Conservation (phyloP, 1,140 invertebrate species). For the Leptonema lineaticorne region DNA sequence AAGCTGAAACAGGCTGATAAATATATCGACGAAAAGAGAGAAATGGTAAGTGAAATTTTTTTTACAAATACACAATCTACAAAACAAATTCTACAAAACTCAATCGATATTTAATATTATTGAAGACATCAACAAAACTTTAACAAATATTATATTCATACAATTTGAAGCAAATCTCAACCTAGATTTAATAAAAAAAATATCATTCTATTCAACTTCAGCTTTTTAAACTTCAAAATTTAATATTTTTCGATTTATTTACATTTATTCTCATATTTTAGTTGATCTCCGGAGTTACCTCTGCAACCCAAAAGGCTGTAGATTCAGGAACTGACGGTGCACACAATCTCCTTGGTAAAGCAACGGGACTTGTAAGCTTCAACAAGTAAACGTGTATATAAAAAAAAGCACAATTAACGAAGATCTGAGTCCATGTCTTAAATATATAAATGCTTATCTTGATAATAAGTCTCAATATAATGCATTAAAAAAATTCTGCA, state of each 20-base stretch:
- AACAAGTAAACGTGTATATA: conserved; percentile 24
- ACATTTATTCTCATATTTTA: conserved; percentile 40
- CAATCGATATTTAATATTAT: too few species aligned
- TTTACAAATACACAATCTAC: not conserved
- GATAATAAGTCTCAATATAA: conserved; percentile 13
- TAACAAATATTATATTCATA: too few species aligned
- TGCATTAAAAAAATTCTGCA: not conserved
- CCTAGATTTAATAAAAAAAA: too few species aligned
- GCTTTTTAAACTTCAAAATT: not conserved
- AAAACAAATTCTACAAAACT: not conserved
- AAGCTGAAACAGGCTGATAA: conserved; percentile 55
- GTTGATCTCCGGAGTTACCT: conserved; percentile 48
- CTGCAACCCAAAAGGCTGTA: conserved; percentile 49
- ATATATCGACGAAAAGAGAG: conserved; percentile 51
- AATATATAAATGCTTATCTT: conserved; percentile 10
- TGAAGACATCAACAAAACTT: too few species aligned
- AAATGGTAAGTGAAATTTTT: conserved; percentile 45
- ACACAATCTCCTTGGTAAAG: conserved; percentile 51
- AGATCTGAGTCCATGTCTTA: not conserved
- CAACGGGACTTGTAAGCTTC: conserved; percentile 48
- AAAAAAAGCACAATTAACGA: not conserved
- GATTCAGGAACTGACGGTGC: conserved; percentile 50
- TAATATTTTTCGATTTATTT: not conserved
- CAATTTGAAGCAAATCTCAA: too few species aligned
- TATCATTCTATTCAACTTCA: not conserved